phyloP scores from a whole-genome alignment of 1,140 invertebrate genomes.

The Acromyrmex heyeri region DNA sequence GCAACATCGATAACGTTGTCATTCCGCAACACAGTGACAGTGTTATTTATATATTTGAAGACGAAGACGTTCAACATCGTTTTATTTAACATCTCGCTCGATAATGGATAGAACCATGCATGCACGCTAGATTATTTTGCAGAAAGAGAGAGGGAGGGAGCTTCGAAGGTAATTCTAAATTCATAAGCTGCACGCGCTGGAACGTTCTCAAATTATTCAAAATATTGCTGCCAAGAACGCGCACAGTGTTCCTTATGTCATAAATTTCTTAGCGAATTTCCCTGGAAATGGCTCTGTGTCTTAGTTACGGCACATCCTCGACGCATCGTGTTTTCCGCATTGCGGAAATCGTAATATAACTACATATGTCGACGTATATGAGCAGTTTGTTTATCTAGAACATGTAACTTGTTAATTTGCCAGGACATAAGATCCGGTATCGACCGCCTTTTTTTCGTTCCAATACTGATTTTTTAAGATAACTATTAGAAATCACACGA shows the following conservation, averaged over 20 bases:
- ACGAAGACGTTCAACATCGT: no score
- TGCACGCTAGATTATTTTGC: conserved; percentile 7
- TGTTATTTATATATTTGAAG: neutral
- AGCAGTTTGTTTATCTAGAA: conserved; percentile 23
- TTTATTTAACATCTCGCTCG: neutral
- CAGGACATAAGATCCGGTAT: conserved; percentile 2
- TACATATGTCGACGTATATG: neutral
- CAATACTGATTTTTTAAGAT: neutral
- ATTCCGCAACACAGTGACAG: neutral
- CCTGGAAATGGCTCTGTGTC: neutral
- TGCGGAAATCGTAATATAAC: conserved; percentile 51
- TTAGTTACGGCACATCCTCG: neutral
- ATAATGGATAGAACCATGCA: neutral
- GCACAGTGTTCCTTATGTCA: neutral
- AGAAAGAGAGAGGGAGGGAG: neutral
- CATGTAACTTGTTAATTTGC: conserved; percentile 27
- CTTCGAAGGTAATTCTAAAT: conserved; percentile 29
- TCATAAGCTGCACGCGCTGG: neutral
- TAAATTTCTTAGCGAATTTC: conserved; percentile 15
- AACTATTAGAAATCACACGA: no score
- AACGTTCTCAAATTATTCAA: conserved; percentile 55
- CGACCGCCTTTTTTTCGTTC: neutral
- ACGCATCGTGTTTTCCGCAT: conserved; percentile 32
- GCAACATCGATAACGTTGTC: neutral
- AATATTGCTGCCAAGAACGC: conserved; percentile 36